phyloP scores from a whole-genome alignment of 2,113 vertebrate genomes.

The Muscicapa adusta region DNA sequence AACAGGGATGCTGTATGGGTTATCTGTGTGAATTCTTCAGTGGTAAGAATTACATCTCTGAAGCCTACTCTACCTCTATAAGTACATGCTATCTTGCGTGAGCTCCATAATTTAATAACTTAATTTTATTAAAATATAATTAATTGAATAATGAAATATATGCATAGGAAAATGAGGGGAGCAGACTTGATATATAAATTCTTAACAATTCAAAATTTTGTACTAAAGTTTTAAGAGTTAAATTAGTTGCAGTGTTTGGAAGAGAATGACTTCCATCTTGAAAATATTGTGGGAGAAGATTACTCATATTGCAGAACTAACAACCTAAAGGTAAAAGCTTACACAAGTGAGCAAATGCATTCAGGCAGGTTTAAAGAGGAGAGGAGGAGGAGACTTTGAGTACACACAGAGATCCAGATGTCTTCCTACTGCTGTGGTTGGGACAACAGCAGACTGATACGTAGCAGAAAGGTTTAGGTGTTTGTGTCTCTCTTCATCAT shows the following conservation, averaged over 20 bases:
- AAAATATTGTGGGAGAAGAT: neutral
- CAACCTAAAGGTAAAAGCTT: neutral
- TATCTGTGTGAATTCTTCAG: neutral
- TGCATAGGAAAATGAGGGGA: neutral
- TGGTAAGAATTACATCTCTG: neutral
- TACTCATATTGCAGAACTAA: neutral
- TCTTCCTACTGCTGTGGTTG: neutral
- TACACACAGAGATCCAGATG: neutral
- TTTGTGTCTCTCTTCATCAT: neutral
- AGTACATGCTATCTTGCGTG: neutral
- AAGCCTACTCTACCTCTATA: conserved; percentile 14
- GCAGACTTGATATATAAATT: neutral
- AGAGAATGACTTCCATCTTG: neutral
- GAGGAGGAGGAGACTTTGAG: neutral
- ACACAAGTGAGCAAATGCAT: neutral
- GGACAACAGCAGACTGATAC: neutral
- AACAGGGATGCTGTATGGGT: neutral
- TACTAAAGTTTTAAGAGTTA: neutral
- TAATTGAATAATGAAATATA: neutral
- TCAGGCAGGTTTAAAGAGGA: neutral
- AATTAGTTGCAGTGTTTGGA: neutral
- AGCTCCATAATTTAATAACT: neutral
- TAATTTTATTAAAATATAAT: neutral
- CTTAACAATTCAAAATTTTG: neutral
- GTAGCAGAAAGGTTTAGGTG: neutral